A percentile compares a stretch with the other conserved stretches of the same genome.
phyloP scores from a whole-genome alignment of 2,797 vertebrate genomes.

The Sebastes matsubarae region DNA sequence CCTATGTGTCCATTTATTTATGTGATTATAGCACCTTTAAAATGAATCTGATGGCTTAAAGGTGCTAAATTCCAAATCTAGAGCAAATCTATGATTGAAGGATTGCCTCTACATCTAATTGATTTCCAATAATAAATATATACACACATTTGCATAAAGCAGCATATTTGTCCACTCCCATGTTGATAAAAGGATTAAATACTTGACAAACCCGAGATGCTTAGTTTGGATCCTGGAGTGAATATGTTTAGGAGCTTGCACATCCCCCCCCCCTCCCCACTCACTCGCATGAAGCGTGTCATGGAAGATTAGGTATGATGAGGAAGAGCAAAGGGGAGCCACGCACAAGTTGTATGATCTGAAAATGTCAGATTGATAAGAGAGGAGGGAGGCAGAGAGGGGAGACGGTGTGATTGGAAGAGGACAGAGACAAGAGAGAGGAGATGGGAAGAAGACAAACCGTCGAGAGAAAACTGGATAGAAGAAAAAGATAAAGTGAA shows the following conservation, averaged over 20 bases:
- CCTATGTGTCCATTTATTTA: neutral
- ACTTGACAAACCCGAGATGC: neutral
- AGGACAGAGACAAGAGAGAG: constrained; percentile 4
- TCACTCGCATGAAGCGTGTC: constrained; percentile 10
- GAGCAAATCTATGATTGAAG: too few species aligned
- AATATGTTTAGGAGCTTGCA: constrained; percentile 22
- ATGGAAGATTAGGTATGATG: constrained; percentile 51
- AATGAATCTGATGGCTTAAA: neutral
- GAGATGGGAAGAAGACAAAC: neutral
- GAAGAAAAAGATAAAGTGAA: constrained; percentile 17
- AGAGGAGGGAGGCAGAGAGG: constrained; percentile 5
- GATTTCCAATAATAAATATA: too few species aligned
- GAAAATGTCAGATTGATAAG: constrained; percentile 39
- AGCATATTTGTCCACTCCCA: too few species aligned
- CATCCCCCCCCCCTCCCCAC: neutral
- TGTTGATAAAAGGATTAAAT: too few species aligned
- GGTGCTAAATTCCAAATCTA: too few species aligned
- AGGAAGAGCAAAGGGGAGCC: constrained; percentile 45
- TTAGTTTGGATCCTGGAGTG: constrained; percentile 24
- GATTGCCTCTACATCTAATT: too few species aligned
- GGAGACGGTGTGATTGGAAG: constrained; percentile 9
- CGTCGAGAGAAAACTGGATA: constrained; percentile 5
- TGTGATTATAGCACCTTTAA: neutral
- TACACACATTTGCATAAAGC: too few species aligned
- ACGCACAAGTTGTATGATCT: constrained; percentile 27